Evolutionary conservation across 2,797 vertebrate genomes (phyloP), one percentile per base, ranked within the genome.

Genomic region (Sorex maritimensis): DNA sequence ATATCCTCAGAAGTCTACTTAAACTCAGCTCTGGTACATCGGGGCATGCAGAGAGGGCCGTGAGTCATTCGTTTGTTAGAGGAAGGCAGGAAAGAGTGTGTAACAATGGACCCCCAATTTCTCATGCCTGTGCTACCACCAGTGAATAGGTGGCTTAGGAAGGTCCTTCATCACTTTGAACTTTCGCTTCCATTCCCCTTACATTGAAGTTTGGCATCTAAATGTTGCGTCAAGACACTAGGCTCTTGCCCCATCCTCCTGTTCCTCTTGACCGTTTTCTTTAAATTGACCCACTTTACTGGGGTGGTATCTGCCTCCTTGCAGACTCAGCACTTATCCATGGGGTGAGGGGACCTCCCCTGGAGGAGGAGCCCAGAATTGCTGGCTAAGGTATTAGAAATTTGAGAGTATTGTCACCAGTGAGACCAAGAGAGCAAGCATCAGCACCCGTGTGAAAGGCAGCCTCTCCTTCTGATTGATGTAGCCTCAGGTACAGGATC

Each of bases 391-490:
- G 7, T 21, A 24, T 63, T 77, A 67, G 30, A 92, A 90, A 19
- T 84, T 77, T 11, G 73, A 52, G 55, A 30, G 6, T 11, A 52
- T 77, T 58, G 73, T 71, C 30, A 41, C 55, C 4, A 4, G 13
- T 9, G 79, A 92, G 21, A 15, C 19, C 52, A 28, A 74, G 15
- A 30, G 67, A 88, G 21, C 38, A 55, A 52, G 61, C 46, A 23
- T 61, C 72, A 24, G 14, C 23, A 23, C 3, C 71, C 49, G 0
- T 67, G 67, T 75, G 65, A 61, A 81, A 90, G 49, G 38, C 73
- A 85, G 41, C 49, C 9, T 83, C 94, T 83, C 68, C 67, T 30
- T 41, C 65, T 49, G 79, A 11, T 77, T 84, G 68, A 4, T 55
- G 4, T 55, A 28, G 21, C 73, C 58, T 94, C 26, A 38, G 77